Conservation (phyloP, 23 tunicate species). For the Botrylloides violaceus region DNA sequence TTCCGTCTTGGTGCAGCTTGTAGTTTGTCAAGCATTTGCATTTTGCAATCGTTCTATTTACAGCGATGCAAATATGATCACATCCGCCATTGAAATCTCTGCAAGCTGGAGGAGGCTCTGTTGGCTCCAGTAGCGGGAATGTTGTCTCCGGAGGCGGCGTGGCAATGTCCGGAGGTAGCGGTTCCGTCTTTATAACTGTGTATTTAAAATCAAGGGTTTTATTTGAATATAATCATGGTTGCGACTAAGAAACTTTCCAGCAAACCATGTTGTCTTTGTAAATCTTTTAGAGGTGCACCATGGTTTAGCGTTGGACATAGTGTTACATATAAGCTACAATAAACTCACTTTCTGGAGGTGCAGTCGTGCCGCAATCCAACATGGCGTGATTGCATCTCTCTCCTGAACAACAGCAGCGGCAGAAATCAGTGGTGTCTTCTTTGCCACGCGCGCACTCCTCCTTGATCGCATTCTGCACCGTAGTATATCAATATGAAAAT, state of each 20-base stretch:
- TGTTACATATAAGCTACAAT: too few species aligned
- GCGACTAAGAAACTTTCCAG: too few species aligned
- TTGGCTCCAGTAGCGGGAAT: background rate
- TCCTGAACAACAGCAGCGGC: slow-evolving; percentile 20
- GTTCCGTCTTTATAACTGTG: slow-evolving; percentile 8
- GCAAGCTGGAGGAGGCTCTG: background rate
- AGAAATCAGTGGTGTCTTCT: slow-evolving; percentile 1
- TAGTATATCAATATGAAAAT: too few species aligned
- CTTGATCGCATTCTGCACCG: background rate
- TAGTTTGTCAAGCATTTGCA: slow-evolving; percentile 9
- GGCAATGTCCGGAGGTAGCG: slow-evolving; percentile 25
- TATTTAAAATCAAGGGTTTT: too few species aligned
- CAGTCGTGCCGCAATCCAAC: slow-evolving; percentile 20
- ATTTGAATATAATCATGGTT: too few species aligned
- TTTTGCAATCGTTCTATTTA: slow-evolving; percentile 3
- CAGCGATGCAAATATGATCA: slow-evolving; percentile 18
- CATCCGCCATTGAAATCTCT: slow-evolving; percentile 18
- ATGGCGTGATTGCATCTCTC: slow-evolving; percentile 24
- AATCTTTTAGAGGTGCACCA: too few species aligned
- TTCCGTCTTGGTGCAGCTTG: slow-evolving; percentile 8
- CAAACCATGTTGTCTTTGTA: too few species aligned
- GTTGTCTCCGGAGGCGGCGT: slow-evolving; percentile 9
- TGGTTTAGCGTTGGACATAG: too few species aligned
- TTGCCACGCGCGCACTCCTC: background rate
- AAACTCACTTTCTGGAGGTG: slow-evolving; percentile 15